Evolutionary conservation across 2,797 vertebrate species (phyloP).

Genomic region (Dipus sagitta): DNA sequence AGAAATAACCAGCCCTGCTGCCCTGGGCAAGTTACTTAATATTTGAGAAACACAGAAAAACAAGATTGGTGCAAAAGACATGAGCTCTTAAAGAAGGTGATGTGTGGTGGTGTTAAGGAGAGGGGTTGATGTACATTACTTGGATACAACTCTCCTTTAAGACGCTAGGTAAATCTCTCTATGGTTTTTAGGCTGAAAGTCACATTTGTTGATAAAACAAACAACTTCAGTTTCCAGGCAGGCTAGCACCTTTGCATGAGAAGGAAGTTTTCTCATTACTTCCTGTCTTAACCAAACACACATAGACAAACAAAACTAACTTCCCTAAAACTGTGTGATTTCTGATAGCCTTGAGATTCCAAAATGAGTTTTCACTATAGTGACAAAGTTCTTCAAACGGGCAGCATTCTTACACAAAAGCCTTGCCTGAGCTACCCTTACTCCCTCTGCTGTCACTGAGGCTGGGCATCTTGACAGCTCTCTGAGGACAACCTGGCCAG

Average conservation of each 20-base stretch:
- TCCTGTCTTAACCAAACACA: conserved; percentile 11
- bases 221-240: not conserved
- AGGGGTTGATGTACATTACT: not conserved
- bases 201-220: conserved; percentile 6
- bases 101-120: not conserved
- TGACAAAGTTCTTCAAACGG: not conserved
- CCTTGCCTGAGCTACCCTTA: not conserved
- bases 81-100: not conserved
- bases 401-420: not conserved
- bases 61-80: conserved; percentile 18
- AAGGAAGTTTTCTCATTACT: not conserved
- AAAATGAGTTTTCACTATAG: not conserved
- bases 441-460: not conserved
- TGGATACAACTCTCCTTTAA: not conserved
- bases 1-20: conserved; percentile 47
- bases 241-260: not conserved
- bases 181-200: not conserved
- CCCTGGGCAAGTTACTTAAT: conserved; percentile 58
- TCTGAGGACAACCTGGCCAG: not conserved
- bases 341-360: not conserved
- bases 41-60: conserved; percentile 68
- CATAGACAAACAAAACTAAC: not conserved
- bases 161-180: not conserved
- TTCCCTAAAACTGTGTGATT: not conserved
- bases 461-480: not conserved